Percentiles rank a stretch among this genome's conserved stretches.
Evolutionary conservation across 2,113 vertebrate genomes (phyloP).

Genomic region (Ondatra zibethicus): DNA sequence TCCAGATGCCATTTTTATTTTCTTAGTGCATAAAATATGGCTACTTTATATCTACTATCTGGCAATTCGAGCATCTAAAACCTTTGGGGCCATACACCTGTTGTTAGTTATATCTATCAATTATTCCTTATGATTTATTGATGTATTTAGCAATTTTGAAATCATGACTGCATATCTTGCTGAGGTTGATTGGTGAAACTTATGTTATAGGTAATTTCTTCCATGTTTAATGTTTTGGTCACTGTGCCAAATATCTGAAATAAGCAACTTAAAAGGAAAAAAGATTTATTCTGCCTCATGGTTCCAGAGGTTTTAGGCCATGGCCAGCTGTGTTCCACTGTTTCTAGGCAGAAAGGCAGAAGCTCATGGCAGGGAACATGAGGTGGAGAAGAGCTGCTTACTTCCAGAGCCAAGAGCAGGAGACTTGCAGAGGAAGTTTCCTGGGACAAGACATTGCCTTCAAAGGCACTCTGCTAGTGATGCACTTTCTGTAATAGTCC

Average conservation of each 20-base stretch:
- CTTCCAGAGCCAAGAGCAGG: neutral
- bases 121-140: neutral
- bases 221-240: neutral
- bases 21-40: neutral
- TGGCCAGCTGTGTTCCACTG: neutral
- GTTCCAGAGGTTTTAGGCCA: neutral
- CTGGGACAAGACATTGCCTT: neutral
- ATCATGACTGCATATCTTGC: neutral
- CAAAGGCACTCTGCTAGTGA: neutral
- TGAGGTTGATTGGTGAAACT: neutral
- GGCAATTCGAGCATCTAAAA: neutral
- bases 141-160: neutral
- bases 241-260: neutral
- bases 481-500: neutral
- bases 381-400: neutral
- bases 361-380: neutral
- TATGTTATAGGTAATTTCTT: neutral
- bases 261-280: neutral
- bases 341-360: neutral
- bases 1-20: neutral
- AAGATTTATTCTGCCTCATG: neutral
- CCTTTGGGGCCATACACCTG: neutral
- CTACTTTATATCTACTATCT: neutral
- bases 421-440: neutral
- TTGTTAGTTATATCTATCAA: neutral